phyloP scores from a whole-genome alignment of 2,113 vertebrate species.

The Notothenia coriiceps region DNA sequence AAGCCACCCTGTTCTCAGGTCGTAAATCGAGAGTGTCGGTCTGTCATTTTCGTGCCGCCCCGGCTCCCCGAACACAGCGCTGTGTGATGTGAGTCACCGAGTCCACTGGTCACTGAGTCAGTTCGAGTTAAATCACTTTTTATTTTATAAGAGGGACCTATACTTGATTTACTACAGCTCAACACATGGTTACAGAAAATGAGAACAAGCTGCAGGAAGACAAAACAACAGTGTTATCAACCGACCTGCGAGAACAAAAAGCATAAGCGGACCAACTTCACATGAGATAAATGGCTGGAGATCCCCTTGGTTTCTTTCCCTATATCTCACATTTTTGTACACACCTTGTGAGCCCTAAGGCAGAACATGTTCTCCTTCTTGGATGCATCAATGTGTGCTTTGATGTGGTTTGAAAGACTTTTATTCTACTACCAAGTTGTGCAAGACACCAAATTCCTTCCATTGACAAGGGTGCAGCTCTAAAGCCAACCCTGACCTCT shows the following conservation, averaged over 20 bases:
- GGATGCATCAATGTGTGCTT: neutral
- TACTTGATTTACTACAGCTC: neutral
- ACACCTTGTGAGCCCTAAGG: neutral
- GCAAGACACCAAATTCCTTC: slow-evolving; percentile 16
- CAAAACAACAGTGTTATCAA: neutral
- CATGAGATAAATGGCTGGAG: slow-evolving; percentile 4
- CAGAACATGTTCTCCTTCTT: neutral
- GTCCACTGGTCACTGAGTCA: slow-evolving; percentile 44
- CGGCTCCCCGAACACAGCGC: slow-evolving; percentile 38
- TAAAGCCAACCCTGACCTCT: slow-evolving; percentile 16
- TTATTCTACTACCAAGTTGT: neutral
- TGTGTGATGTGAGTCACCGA: slow-evolving; percentile 48
- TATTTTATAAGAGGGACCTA: slow-evolving; percentile 19
- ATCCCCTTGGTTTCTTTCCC: neutral
- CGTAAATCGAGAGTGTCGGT: slow-evolving; percentile 60
- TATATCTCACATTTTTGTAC: neutral
- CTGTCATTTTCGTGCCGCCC: slow-evolving; percentile 65
- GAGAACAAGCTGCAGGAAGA: neutral
- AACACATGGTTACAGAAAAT: slow-evolving; percentile 2
- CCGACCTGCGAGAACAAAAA: too few relatives aligned
- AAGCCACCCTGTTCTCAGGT: slow-evolving; percentile 52
- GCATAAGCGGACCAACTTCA: neutral
- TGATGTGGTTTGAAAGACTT: neutral
- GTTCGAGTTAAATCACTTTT: slow-evolving; percentile 36
- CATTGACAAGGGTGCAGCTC: neutral